phyloP scores from a whole-genome alignment of 2,888 invertebrate genomes.

The Troides helena region DNA sequence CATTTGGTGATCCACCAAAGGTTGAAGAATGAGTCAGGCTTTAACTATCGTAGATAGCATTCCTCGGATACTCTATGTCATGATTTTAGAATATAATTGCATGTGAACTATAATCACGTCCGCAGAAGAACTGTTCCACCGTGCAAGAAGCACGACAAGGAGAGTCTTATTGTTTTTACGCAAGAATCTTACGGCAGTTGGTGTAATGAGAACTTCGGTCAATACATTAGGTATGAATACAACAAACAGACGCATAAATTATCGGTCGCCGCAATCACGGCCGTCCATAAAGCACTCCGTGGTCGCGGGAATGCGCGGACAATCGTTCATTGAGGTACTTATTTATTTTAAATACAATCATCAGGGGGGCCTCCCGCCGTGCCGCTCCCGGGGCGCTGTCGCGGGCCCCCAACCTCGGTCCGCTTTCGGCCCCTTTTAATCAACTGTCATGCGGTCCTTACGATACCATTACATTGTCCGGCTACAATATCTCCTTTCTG shows the following conservation, averaged over 20 bases:
- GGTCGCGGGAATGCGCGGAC: conserved; percentile 61
- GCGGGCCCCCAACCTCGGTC: conserved; percentile 74
- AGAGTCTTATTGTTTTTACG: too few relatives aligned
- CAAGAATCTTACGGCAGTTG: not conserved
- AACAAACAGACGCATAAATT: conserved; percentile 51
- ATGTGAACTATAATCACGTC: too few relatives aligned
- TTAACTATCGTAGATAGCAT: too few relatives aligned
- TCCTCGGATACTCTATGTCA: too few relatives aligned
- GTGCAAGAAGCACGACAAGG: too few relatives aligned
- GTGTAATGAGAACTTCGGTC: not conserved
- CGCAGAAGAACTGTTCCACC: too few relatives aligned
- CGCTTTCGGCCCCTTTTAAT: conserved; percentile 78
- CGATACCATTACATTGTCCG: conserved; percentile 55
- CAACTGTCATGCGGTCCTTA: conserved; percentile 75
- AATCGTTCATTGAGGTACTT: conserved; percentile 80
- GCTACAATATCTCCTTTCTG: conserved; percentile 30
- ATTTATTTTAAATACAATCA: conserved; percentile 81
- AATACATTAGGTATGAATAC: conserved; percentile 19
- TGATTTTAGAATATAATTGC: too few relatives aligned
- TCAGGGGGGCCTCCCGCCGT: conserved; percentile 73
- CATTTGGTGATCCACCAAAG: too few relatives aligned
- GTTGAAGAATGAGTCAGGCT: too few relatives aligned
- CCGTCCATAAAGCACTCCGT: conserved; percentile 59
- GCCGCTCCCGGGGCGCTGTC: conserved; percentile 74
- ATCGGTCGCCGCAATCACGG: conserved; percentile 52